Evolutionary conservation across 2,888 invertebrate genomes (phyloP).

Genomic region (Aleiodes testaceus): DNA sequence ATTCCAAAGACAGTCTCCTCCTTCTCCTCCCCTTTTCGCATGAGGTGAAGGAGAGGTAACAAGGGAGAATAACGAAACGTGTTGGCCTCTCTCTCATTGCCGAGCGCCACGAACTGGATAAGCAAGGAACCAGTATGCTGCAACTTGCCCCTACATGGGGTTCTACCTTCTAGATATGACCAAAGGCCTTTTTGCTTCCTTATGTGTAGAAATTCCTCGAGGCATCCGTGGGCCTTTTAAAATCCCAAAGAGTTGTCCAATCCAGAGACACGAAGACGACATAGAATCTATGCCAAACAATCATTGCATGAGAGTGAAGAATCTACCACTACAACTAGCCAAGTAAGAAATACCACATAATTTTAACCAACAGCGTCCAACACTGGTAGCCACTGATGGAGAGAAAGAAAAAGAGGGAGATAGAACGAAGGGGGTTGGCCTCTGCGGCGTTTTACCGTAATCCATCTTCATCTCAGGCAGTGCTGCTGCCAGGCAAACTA

Average conservation of each 20-base stretch:
- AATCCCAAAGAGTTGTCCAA: not conserved
- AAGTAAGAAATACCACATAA: slow-evolving; percentile 6
- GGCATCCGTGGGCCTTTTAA: slow-evolving; percentile 3
- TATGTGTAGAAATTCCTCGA: too few species aligned
- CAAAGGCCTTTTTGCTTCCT: too few species aligned
- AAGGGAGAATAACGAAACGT: slow-evolving; percentile 1
- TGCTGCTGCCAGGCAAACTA: slow-evolving; percentile 27
- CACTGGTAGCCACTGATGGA: slow-evolving; percentile 19
- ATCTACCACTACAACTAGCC: not conserved
- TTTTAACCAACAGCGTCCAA: not conserved
- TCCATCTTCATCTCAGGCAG: slow-evolving; percentile 41
- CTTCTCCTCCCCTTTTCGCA: not conserved
- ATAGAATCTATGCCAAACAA: slow-evolving; percentile 7
- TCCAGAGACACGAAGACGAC: too few species aligned
- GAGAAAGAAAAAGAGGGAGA: slow-evolving; percentile 9
- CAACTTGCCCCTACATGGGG: not conserved
- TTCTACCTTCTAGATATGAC: too few species aligned
- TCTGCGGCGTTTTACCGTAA: slow-evolving; percentile 40
- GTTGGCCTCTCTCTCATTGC: not conserved
- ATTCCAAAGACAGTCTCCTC: slow-evolving; percentile 54
- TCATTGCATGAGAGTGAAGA: slow-evolving; percentile 7
- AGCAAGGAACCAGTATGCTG: slow-evolving; percentile 14
- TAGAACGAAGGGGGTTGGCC: slow-evolving; percentile 8
- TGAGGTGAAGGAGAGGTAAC: slow-evolving; percentile 5
- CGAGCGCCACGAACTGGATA: slow-evolving; percentile 14